Conservation (phyloP, 2,797 vertebrate genomes). For the Tarsius wallacei region DNA sequence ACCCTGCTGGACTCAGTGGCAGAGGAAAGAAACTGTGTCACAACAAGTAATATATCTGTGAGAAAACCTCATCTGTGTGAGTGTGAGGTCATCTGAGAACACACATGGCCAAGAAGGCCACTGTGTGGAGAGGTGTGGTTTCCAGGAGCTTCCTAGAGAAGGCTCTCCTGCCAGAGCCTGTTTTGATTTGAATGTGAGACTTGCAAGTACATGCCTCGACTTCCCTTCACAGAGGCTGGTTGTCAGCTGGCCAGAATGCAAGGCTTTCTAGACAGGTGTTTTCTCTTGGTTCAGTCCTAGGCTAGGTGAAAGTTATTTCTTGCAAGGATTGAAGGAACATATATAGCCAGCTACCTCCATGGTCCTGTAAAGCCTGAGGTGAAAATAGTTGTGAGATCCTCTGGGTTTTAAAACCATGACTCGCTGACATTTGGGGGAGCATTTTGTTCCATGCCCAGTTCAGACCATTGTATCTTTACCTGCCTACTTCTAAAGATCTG, state of each 20-base stretch:
- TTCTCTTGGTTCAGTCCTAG: not conserved
- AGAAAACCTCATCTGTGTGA: not conserved
- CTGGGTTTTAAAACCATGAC: not conserved
- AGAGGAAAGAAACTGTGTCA: not conserved
- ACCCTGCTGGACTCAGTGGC: not conserved
- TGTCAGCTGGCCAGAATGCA: not conserved
- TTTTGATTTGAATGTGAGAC: not conserved
- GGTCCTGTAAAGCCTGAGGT: slow-evolving; percentile 14
- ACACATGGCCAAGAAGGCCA: not conserved
- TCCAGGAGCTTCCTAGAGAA: not conserved
- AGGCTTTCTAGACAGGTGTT: not conserved
- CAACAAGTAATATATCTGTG: no score
- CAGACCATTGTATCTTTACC: not conserved
- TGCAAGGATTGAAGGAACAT: not conserved
- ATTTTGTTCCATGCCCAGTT: not conserved
- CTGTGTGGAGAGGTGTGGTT: rapidly evolving
- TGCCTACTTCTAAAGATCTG: not conserved
- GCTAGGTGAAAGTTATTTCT: not conserved
- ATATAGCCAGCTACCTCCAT: not conserved
- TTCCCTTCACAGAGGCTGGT: not conserved
- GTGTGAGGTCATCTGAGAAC: rapidly evolving
- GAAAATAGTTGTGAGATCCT: slow-evolving; percentile 12
- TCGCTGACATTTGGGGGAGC: not conserved
- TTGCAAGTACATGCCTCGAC: not conserved
- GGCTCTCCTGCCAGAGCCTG: not conserved